Evolutionary conservation across 2,797 vertebrate genomes (phyloP).

Genomic region (Pempheris klunzingeri): DNA sequence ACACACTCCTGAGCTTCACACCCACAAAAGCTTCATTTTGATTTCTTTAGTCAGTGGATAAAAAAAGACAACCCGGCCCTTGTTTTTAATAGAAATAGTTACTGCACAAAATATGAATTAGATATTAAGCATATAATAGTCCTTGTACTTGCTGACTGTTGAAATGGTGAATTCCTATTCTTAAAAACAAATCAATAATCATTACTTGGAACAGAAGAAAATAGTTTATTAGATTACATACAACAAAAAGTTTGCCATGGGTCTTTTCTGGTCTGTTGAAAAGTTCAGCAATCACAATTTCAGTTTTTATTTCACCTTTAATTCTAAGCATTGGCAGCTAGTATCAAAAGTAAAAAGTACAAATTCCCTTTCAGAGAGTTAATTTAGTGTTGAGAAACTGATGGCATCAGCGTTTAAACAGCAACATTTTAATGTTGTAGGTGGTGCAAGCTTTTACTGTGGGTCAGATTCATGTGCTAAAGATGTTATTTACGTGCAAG

Average conservation of each 20-base stretch:
- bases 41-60: not conserved
- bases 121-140: not conserved
- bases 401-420: not conserved
- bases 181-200: not conserved
- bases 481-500: not conserved
- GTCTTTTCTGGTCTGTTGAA: not conserved
- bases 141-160: too few relatives aligned
- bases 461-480: not conserved
- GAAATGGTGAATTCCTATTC: not conserved
- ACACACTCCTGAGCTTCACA: not conserved
- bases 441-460: not conserved
- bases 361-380: not conserved
- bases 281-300: not conserved
- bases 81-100: not conserved
- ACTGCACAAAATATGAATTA: not conserved
- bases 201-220: not conserved
- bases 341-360: not conserved
- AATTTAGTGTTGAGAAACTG: not conserved
- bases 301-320: not conserved
- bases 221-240: not conserved
- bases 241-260: not conserved
- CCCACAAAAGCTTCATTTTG: not conserved
- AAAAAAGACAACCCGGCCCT: not conserved
- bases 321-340: not conserved
- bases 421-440: not conserved